phyloP scores from a whole-genome alignment of 1,140 invertebrate species.

The Zaprionus ornatus region DNA sequence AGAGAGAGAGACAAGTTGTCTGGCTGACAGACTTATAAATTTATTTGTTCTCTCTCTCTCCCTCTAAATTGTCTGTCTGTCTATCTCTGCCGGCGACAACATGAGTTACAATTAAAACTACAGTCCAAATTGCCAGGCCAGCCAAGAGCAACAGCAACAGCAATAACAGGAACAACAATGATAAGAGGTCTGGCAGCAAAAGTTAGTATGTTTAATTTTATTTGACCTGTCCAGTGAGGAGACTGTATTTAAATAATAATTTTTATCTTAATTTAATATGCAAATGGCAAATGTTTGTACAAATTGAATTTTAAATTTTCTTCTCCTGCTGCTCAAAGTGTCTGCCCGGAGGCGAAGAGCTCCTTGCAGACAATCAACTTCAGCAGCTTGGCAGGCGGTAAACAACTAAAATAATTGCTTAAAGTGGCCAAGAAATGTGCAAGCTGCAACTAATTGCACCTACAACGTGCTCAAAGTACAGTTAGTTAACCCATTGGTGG shows the following conservation, averaged over 20 bases:
- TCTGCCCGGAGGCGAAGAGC: not conserved
- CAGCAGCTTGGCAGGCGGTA: slow-evolving; percentile 1
- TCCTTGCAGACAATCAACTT: slow-evolving; percentile 2
- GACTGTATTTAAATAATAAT: slow-evolving; percentile 58
- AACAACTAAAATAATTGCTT: slow-evolving; percentile 20
- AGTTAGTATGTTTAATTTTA: slow-evolving; percentile 68
- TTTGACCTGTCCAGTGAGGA: slow-evolving; percentile 45
- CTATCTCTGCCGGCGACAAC: slow-evolving; percentile 60
- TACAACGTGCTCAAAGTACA: slow-evolving; percentile 14
- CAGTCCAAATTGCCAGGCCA: slow-evolving; percentile 63
- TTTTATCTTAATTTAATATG: slow-evolving; percentile 79
- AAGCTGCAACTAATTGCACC: slow-evolving; percentile 33
- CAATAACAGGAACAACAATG: not conserved
- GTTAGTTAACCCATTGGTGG: slow-evolving; percentile 38
- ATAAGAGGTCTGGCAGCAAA: slow-evolving; percentile 20
- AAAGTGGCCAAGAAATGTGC: slow-evolving; percentile 19
- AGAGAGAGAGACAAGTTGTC: slow-evolving; percentile 3
- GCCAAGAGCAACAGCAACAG: slow-evolving; percentile 31
- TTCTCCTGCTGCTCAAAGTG: not conserved
- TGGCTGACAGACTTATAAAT: slow-evolving; percentile 63
- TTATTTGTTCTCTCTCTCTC: slow-evolving; percentile 60
- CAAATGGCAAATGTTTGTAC: slow-evolving; percentile 68
- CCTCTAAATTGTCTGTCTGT: too few species aligned
- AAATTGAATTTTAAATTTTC: slow-evolving; percentile 73
- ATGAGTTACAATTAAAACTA: slow-evolving; percentile 77